Evolutionary conservation across 2,797 vertebrate genomes (phyloP).

Genomic region (Molossus molossus): DNA sequence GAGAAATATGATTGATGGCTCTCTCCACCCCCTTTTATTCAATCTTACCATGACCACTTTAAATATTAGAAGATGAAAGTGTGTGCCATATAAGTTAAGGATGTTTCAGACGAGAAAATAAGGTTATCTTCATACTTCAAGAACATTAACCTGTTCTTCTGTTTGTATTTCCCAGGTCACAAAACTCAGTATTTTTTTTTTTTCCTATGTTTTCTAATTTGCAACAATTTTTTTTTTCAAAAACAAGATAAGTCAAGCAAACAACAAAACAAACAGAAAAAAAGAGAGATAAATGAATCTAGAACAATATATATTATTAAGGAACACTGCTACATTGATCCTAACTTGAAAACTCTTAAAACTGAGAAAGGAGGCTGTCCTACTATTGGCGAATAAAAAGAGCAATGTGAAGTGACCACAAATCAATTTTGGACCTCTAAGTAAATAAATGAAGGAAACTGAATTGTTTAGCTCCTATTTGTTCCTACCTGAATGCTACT

Average conservation of each 20-base stretch:
- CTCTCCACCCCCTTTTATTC: background rate
- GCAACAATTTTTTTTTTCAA: background rate
- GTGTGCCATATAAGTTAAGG: background rate
- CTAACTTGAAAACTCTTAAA: background rate
- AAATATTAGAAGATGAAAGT: slow-evolving; percentile 59
- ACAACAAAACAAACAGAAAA: background rate
- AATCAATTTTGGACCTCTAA: background rate
- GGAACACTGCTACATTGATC: background rate
- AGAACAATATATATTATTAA: background rate
- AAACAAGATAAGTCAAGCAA: background rate
- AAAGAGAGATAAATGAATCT: background rate
- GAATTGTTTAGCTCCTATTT: background rate
- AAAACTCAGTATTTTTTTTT: slow-evolving; percentile 51
- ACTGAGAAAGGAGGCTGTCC: background rate
- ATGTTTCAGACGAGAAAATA: slow-evolving; percentile 16
- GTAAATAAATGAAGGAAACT: background rate
- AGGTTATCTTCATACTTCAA: slow-evolving; percentile 29
- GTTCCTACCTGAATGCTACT: background rate
- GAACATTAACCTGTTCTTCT: slow-evolving; percentile 10
- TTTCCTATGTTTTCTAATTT: background rate
- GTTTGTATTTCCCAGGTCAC: background rate
- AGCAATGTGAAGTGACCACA: background rate
- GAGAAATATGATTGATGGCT: slow-evolving; percentile 32
- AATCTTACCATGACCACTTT: slow-evolving; percentile 12
- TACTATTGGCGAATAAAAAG: background rate